Conservation (phyloP, 2,113 vertebrate genomes). For the Barnardius zonarius region DNA sequence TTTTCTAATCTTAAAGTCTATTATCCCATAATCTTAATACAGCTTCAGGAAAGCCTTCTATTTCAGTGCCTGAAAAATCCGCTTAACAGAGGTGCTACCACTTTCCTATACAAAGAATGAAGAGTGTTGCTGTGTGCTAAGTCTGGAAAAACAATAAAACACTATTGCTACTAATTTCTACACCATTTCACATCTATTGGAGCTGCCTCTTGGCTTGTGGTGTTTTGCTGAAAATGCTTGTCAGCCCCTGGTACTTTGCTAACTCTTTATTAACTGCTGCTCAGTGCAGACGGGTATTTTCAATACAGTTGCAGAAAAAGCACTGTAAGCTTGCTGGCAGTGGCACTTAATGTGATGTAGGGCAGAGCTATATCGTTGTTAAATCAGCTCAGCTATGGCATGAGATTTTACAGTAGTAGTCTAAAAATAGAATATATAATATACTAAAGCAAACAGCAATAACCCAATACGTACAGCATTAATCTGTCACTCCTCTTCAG, state of each 20-base stretch:
- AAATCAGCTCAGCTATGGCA: not conserved
- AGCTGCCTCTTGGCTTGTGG: not conserved
- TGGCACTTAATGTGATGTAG: not conserved
- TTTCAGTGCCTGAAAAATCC: not conserved
- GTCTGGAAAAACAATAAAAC: not conserved
- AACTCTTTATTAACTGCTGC: accelerated
- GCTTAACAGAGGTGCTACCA: not conserved
- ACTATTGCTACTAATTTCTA: not conserved
- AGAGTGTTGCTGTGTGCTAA: not conserved
- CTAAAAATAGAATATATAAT: not conserved
- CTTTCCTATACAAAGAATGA: not conserved
- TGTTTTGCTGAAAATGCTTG: not conserved
- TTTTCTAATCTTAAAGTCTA: not conserved
- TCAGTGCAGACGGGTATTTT: not conserved
- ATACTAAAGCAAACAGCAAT: not conserved
- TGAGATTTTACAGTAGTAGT: not conserved
- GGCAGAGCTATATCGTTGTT: not conserved
- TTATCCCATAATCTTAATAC: not conserved
- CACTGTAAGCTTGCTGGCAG: not conserved
- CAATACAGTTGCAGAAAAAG: not conserved
- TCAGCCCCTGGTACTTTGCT: not conserved
- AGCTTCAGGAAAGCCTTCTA: not conserved
- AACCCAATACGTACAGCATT: not conserved
- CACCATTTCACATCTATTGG: not conserved
- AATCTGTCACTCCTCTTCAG: not conserved